Evolutionary conservation across 1,140 invertebrate genomes (phyloP).

Genomic region (Tetranychus cinnabarinus): DNA sequence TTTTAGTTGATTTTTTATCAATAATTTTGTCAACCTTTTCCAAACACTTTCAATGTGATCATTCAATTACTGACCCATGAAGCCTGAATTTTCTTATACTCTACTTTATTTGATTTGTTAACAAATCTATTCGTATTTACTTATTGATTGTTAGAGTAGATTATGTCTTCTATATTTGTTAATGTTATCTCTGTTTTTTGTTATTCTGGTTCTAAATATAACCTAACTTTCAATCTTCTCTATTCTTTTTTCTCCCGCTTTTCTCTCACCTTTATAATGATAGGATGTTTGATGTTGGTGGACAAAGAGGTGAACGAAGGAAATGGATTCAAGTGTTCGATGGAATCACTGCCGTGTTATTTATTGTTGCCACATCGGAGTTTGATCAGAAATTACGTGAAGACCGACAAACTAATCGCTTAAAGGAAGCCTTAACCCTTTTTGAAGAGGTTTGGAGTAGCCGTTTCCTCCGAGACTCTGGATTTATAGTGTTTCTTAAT

Average conservation of each 20-base stretch:
- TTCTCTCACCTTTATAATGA: no score
- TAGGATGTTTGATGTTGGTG: slow-evolving; percentile 48
- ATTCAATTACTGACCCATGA: background rate
- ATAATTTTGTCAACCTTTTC: background rate
- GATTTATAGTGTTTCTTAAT: slow-evolving; percentile 53
- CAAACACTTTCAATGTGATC: no score
- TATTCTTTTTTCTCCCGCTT: no score
- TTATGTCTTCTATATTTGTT: no score
- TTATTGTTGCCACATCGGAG: slow-evolving; percentile 46
- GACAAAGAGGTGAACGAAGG: slow-evolving; percentile 51
- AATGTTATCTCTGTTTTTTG: no score
- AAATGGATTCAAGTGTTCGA: slow-evolving; percentile 67
- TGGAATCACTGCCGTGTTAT: slow-evolving; percentile 50
- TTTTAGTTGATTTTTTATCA: background rate
- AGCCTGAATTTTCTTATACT: background rate
- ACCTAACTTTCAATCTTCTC: no score
- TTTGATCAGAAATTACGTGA: slow-evolving; percentile 51
- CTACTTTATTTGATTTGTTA: no score
- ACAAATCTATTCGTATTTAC: no score
- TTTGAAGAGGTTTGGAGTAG: slow-evolving; percentile 53
- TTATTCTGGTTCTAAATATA: no score
- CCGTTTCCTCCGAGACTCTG: slow-evolving; percentile 44
- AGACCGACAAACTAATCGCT: slow-evolving; percentile 37
- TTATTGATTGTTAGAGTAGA: no score
- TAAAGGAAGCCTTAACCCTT: slow-evolving; percentile 40